phyloP scores from a whole-genome alignment of 2,797 vertebrate genomes.

The Lepus townsendii region DNA sequence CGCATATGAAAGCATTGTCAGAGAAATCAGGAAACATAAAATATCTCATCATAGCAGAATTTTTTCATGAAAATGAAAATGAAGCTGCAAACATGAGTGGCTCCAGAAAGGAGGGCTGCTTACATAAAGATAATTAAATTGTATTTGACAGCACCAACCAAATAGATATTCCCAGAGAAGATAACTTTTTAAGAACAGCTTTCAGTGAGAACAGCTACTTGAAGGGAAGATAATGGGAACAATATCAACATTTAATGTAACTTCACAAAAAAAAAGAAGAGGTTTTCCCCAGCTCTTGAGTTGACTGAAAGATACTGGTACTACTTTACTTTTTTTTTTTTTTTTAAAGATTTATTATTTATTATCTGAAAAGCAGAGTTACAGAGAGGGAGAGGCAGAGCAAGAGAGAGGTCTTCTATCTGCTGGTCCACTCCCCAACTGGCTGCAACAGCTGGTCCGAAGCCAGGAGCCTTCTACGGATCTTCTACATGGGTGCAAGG shows the following conservation, averaged over 20 bases:
- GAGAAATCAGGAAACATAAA: conserved; percentile 50
- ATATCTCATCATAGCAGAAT: conserved; percentile 32
- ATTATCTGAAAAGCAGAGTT: no score
- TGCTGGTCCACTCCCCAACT: no score
- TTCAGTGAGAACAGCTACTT: neutral
- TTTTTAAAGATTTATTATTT: no score
- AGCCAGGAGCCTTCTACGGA: no score
- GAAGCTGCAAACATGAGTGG: neutral
- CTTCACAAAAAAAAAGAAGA: neutral
- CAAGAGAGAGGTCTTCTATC: no score
- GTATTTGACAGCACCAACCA: neutral
- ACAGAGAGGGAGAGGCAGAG: no score
- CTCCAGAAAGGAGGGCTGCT: conserved; percentile 47
- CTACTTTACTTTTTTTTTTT: neutral
- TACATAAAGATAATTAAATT: conserved; percentile 50
- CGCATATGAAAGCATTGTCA: neutral
- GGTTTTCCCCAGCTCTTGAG: neutral
- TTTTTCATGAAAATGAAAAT: conserved; percentile 30
- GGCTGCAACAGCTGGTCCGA: no score
- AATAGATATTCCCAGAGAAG: neutral
- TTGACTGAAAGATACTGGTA: neutral
- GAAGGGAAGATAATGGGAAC: neutral
- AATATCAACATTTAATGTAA: neutral
- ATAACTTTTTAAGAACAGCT: neutral
- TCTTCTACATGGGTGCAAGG: no score